A percentile compares a stretch with the other conserved stretches of the same genome.
Conservation (phyloP, 2,113 vertebrate genomes). For the Myrmecobius fasciatus region DNA sequence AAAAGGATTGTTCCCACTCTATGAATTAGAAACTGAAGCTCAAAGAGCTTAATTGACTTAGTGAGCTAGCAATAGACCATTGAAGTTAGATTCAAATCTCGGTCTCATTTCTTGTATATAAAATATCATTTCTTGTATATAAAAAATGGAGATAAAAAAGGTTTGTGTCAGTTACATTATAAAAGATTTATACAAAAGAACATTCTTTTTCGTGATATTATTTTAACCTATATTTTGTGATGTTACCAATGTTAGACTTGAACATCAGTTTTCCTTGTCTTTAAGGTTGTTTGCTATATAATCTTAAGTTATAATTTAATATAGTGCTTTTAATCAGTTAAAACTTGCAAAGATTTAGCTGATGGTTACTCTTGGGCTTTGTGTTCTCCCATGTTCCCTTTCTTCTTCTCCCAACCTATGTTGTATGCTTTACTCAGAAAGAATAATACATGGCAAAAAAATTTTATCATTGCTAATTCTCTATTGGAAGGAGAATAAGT, state of each 20-base stretch:
- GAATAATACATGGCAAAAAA: not conserved
- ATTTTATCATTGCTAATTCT: not conserved
- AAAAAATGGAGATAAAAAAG: not conserved
- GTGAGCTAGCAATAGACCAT: not conserved
- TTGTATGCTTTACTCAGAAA: not conserved
- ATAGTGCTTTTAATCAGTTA: not conserved
- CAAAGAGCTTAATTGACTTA: not conserved
- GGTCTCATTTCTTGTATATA: not conserved
- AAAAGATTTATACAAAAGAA: not conserved
- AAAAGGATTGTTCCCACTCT: not conserved
- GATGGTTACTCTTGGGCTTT: not conserved
- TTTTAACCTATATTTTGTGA: accelerated
- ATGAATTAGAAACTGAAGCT: not conserved
- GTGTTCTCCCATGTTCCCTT: not conserved
- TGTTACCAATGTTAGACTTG: not conserved
- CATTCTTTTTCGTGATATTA: not conserved
- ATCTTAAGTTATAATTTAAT: not conserved
- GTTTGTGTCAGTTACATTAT: not conserved
- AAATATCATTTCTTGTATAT: too few relatives aligned
- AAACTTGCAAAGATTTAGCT: not conserved
- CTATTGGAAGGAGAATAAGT: not conserved
- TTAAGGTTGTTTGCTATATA: not conserved
- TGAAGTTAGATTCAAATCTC: not conserved
- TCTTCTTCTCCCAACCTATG: not conserved
- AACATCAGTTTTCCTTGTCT: not conserved